Conservation (phyloP, 1,140 invertebrate species). For the Oryctes rhinoceros region DNA sequence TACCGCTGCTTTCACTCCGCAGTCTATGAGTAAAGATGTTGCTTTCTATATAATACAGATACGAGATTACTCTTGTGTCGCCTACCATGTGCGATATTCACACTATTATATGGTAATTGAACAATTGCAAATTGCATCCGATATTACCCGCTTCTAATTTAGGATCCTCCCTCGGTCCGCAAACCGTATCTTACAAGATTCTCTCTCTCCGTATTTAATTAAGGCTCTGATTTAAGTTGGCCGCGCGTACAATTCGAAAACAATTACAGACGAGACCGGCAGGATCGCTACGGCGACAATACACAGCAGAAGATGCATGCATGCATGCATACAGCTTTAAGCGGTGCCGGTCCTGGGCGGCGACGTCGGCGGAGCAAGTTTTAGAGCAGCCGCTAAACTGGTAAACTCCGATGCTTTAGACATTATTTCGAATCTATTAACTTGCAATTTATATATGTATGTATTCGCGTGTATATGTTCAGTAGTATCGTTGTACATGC, state of each 20-base stretch:
- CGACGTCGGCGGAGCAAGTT: background rate
- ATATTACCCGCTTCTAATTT: slow-evolving; percentile 23
- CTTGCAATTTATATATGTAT: slow-evolving; percentile 36
- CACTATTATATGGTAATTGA: background rate
- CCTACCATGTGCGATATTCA: background rate
- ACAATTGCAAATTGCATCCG: slow-evolving; percentile 31
- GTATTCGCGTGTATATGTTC: background rate
- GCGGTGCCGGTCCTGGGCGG: background rate
- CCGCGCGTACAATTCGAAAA: slow-evolving; percentile 28
- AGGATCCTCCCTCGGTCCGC: background rate
- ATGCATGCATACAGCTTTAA: background rate
- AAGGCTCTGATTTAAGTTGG: slow-evolving; percentile 31
- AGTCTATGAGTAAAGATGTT: too few relatives aligned
- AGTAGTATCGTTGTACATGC: slow-evolving; percentile 4
- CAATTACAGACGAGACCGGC: slow-evolving; percentile 22
- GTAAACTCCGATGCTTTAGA: slow-evolving; percentile 34
- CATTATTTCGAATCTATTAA: slow-evolving; percentile 40
- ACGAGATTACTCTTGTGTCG: background rate
- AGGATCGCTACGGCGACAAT: slow-evolving; percentile 9
- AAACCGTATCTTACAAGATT: background rate
- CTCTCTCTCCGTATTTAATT: slow-evolving; percentile 21
- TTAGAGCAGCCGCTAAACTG: background rate
- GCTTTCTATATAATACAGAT: background rate
- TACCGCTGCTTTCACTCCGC: too few relatives aligned
- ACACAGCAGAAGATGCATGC: background rate